Evolutionary conservation across 2,113 vertebrate species (phyloP), one percentile per base, ranked within the genome.

Genomic region (Campylorhamphus procurvoides): DNA sequence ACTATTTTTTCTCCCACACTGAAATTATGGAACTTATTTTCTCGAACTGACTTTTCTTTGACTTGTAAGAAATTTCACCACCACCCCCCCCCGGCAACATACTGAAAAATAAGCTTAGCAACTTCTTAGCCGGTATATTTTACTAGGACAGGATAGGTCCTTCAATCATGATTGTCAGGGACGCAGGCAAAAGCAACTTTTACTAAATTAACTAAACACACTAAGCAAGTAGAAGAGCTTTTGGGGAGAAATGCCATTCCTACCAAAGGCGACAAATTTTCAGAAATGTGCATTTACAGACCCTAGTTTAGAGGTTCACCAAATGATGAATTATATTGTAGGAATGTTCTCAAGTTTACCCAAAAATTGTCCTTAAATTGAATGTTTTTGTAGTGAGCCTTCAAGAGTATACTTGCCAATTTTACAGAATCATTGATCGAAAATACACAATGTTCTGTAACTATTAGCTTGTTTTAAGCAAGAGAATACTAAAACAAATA

Each of bases 11-110:
- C 29, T 68, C 44, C 14, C 22, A 35, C 14, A 69, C 0, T 58
- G 37, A 62, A 91, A 83, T n/a, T 35, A 40, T 1, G 4, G 46
- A 85, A 23, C 9, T 49, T 12, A 7, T 28, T 64, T 73, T 62
- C 35, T 13, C 11, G 59, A 73, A 72, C 3, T 29, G 19, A 46
- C 9, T 75, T 66, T 55, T 46, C 23, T 82, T 44, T 74, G 24
- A 69, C 23, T 58, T 58, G 7, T 7, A 87, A 69, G 14, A 82
- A 23, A 44, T 49, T 13, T 24, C 7, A 66, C 50, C 72, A 15
- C 1, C 1, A 50, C 72, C 17, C 1, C 72, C 17, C 1, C 2
- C 3, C 1, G 3, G 9, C 3, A 49, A 52, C 56, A 63, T 53
- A 62, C 0, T 73, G 20, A 25, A 63, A 81, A 47, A 60, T 46